These are phyloP conservation scores for Lophochroa leadbeateri DNA, from an alignment of 2,113 vertebrate species.

Conservation along the genomic window DNA sequence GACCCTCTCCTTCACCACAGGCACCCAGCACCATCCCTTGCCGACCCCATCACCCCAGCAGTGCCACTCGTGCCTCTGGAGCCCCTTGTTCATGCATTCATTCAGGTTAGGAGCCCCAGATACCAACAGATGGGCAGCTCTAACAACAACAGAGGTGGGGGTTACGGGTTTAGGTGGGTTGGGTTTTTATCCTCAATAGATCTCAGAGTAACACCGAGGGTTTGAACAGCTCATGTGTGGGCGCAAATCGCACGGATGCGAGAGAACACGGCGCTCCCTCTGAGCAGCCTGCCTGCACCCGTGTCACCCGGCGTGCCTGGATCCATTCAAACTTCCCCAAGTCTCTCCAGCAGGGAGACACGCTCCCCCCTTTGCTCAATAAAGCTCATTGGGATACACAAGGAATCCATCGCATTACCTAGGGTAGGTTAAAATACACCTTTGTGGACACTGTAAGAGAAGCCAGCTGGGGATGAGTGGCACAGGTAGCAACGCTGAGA, in stretches of 20 bases:
- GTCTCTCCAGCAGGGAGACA: background rate
- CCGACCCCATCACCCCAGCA: background rate
- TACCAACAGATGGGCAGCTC: background rate
- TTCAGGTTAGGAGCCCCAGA: background rate
- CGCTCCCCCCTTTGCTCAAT: background rate
- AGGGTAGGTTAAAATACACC: rapidly evolving
- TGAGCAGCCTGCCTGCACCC: background rate
- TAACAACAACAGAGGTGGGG: background rate
- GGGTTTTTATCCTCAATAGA: background rate
- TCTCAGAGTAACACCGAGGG: slow-evolving; percentile 1
- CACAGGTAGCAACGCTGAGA: rapidly evolving
- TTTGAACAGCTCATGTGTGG: slow-evolving; percentile 53
- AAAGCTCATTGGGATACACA: rapidly evolving
- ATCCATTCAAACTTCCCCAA: slow-evolving; percentile 15
- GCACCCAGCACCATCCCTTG: rapidly evolving
- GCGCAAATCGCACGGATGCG: slow-evolving; percentile 43
- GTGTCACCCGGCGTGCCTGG: background rate
- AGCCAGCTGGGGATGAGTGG: background rate
- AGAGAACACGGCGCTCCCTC: slow-evolving; percentile 22
- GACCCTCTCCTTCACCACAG: background rate
- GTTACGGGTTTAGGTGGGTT: background rate
- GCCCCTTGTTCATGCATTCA: background rate
- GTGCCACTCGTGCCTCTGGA: background rate
- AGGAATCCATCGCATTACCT: rapidly evolving
- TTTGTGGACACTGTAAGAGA: rapidly evolving